Evolutionary conservation across 2,888 invertebrate species (phyloP).

Genomic region (Drymonia ruficornis): DNA sequence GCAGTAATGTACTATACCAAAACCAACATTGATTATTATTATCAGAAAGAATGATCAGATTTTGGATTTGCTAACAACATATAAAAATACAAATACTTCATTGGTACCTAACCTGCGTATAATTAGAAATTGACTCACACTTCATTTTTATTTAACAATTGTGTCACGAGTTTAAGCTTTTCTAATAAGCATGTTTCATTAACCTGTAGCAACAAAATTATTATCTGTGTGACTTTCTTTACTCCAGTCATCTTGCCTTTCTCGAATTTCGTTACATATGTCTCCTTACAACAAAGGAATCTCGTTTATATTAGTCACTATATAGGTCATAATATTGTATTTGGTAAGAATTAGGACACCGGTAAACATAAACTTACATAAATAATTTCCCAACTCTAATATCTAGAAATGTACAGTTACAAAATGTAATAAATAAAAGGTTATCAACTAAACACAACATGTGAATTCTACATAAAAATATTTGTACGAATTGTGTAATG

Average conservation of each 20-base stretch:
- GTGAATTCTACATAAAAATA: not conserved
- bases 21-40: too few relatives aligned
- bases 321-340: conserved; percentile 15
- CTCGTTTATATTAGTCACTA: conserved; percentile 26
- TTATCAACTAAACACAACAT: not conserved
- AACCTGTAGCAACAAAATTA: conserved; percentile 23
- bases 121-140: too few relatives aligned
- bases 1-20: too few relatives aligned
- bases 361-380: not conserved
- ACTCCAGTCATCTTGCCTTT: conserved; percentile 19
- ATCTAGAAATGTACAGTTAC: not conserved
- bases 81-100: too few relatives aligned
- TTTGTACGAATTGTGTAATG: conserved; percentile 4
- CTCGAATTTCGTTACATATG: conserved; percentile 14
- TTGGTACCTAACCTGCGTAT: too few relatives aligned
- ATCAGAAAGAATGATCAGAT: too few relatives aligned
- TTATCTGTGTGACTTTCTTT: conserved; percentile 9
- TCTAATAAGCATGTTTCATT: conserved; percentile 11
- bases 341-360: conserved; percentile 23
- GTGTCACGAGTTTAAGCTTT: too few relatives aligned
- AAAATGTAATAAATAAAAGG: not conserved
- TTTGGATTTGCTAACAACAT: too few relatives aligned
- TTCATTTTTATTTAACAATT: too few relatives aligned
- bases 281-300: not conserved
- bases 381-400: not conserved